A percentile compares a stretch with the other conserved stretches of the same genome.
Evolutionary conservation across 1,140 invertebrate species (phyloP).

Genomic region (Carposina sasakii): DNA sequence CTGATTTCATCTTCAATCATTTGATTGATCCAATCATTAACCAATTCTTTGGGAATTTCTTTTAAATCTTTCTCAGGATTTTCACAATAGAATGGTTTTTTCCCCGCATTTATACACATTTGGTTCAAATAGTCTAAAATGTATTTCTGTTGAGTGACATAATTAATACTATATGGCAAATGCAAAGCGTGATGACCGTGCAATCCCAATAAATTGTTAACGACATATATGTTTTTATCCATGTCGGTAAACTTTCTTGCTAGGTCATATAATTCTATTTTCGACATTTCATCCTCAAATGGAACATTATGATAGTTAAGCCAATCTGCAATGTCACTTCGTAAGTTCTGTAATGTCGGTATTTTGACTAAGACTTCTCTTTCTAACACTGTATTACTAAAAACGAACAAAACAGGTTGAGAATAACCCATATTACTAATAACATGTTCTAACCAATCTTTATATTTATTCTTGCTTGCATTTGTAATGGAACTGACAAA

Average conservation of each 20-base stretch:
- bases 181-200: constrained; percentile 22
- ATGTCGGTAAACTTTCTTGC: constrained; percentile 24
- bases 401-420: too few species aligned
- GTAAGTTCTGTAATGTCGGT: constrained; percentile 23
- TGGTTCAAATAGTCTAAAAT: too few species aligned
- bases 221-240: constrained; percentile 18
- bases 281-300: constrained; percentile 21
- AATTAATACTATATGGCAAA: constrained; percentile 24
- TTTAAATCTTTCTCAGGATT: too few species aligned
- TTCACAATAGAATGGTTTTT: too few species aligned
- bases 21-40: not conserved
- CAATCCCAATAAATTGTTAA: constrained; percentile 22
- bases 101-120: too few species aligned
- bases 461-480: too few species aligned
- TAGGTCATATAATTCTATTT: constrained; percentile 24
- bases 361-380: not conserved
- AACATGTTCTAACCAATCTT: too few species aligned
- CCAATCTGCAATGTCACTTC: constrained; percentile 32
- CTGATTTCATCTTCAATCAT: not conserved
- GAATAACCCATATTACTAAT: too few species aligned
- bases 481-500: too few species aligned
- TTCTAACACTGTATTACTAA: too few species aligned
- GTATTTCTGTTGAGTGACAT: too few species aligned
- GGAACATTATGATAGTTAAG: constrained; percentile 26
- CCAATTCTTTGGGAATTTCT: not conserved